A percentile compares a stretch with the other conserved stretches of the same genome.
Conservation (phyloP, 2,797 vertebrate species). For the Gymnocypris eckloni region DNA sequence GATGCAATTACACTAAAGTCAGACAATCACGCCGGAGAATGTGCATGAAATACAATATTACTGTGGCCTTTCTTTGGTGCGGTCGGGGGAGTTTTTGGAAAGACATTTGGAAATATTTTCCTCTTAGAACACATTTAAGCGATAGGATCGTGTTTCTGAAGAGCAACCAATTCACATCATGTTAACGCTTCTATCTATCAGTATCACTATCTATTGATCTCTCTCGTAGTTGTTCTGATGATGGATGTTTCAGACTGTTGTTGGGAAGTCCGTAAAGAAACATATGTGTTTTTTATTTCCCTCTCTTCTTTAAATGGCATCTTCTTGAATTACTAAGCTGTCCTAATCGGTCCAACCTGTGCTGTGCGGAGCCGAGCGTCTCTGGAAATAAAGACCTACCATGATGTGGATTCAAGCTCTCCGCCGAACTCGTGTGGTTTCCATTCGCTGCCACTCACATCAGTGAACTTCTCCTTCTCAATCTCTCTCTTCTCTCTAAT, state of each 20-base stretch:
- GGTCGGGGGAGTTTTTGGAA: constrained; percentile 89
- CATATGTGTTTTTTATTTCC: constrained; percentile 60
- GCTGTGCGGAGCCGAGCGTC: constrained; percentile 58
- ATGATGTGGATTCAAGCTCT: constrained; percentile 65
- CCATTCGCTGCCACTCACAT: constrained; percentile 84
- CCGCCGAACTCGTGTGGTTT: constrained; percentile 82
- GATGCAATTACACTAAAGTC: constrained; percentile 89
- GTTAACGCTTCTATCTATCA: not conserved
- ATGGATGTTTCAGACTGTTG: constrained; percentile 72
- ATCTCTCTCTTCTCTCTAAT: constrained; percentile 62
- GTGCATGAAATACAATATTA: constrained; percentile 92
- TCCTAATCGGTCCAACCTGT: constrained; percentile 85
- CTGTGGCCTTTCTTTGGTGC: constrained; percentile 92
- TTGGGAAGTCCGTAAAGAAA: constrained; percentile 71
- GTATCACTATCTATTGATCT: not conserved
- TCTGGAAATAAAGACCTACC: constrained; percentile 66
- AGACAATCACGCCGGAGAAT: constrained; percentile 89
- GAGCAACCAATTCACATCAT: constrained; percentile 55
- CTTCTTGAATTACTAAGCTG: constrained; percentile 84
- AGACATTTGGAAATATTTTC: constrained; percentile 99
- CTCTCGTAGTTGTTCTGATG: not conserved
- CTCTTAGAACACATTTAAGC: constrained; percentile 94
- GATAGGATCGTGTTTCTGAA: constrained; percentile 89
- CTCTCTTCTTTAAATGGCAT: constrained; percentile 71
- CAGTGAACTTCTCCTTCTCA: constrained; percentile 84